Evolutionary conservation across 2,888 invertebrate genomes (phyloP), one percentile per base, ranked within the genome.

Genomic region (Nomada fucata): DNA sequence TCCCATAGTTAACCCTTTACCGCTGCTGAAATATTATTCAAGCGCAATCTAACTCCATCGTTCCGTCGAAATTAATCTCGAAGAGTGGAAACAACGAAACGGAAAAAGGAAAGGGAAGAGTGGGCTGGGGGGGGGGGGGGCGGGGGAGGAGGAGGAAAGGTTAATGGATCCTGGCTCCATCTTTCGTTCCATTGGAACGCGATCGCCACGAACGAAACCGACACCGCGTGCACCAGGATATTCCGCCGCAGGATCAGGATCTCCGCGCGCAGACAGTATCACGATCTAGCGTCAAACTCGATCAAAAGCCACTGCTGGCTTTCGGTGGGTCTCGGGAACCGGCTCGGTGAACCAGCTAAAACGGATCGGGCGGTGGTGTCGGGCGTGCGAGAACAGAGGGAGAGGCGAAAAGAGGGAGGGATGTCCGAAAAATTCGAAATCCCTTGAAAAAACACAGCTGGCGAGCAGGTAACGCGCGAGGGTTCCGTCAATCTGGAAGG

Each of bases 371-470:
- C 52, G 36, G 36, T 50, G 36, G 44, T 57, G 59, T 61, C 61
- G 55, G 50, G 67, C n/a, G 36, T 71, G 70, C 53, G 44, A 23
- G 18, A 53, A 55, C 47, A 15, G 61, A 20, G 15, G 36, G 26
- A 26, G 52, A 9, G 44, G 20, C 29, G 10, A 18, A 20, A 59
- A 26, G 76, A 20, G 76, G 18, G 13, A 23, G 9, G 36, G 50
- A 87, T 88, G 86, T 88, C 87, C 76, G 83, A 86, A 91, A 91
- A 65, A 88, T 90, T 86, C 81, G 77, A 88, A 91, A 92, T 92
- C 92, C 90, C 90, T 91, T 91, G 88, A 91, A 91, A 92, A 93
- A 93, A 92, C 91, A 91, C 91, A 92, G 92, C 92, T 92, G 92
- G 81, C 50, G 79, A 50, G 60, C 87, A 86, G 82, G 86, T 86